Evolutionary conservation across 2,797 vertebrate species (phyloP).

Genomic region (Sebastes ruberrimus): DNA sequence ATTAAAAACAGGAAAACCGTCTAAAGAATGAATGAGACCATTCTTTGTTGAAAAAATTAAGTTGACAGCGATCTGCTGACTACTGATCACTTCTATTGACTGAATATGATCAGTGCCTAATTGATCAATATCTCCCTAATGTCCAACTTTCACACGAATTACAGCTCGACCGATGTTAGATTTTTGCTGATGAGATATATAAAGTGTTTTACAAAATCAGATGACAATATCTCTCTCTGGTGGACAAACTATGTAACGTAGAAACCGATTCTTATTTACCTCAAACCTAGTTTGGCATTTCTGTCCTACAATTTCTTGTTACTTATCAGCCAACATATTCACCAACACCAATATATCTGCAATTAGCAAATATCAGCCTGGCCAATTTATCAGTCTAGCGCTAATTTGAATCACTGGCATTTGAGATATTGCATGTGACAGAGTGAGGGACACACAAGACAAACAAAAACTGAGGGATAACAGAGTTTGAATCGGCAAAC

Average conservation of each 20-base stretch:
- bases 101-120: not conserved
- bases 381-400: not conserved
- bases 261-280: not conserved
- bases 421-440: not conserved
- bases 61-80: not conserved
- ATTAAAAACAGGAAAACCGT: conserved; percentile 4
- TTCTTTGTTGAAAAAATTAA: not conserved
- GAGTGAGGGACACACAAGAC: accelerated
- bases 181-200: not conserved
- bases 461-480: not conserved
- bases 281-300: not conserved
- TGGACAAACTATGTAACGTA: not conserved
- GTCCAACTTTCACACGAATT: not conserved
- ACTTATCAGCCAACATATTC: too few relatives aligned
- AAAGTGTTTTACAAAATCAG: not conserved
- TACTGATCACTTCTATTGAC: not conserved
- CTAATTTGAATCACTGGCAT: not conserved
- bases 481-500: not conserved
- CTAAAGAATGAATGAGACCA: not conserved
- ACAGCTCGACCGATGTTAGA: not conserved
- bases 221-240: not conserved
- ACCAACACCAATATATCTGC: too few relatives aligned
- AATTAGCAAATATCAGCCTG: not conserved
- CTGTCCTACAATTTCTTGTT: not conserved
- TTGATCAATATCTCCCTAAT: not conserved